These are phyloP conservation scores for Actinemys pallida DNA, from an alignment of 2,113 vertebrate species.

Conservation along the genomic window DNA sequence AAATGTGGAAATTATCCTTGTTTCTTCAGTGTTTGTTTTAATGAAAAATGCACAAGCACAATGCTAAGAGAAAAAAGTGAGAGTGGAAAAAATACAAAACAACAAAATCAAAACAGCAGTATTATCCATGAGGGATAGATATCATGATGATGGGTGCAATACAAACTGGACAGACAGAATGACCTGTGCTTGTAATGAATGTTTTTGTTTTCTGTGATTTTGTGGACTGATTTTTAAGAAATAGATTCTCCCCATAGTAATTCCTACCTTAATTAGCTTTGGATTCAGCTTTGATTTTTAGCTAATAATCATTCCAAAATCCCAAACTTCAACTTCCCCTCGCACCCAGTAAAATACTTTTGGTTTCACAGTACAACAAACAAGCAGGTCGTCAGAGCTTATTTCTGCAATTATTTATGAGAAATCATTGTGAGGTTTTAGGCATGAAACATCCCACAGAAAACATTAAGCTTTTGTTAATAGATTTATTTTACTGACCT, in stretches of 20 bases:
- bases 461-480: constrained; percentile 56
- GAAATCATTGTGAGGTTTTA: background rate
- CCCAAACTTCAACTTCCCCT: background rate
- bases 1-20: rapidly evolving
- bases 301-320: background rate
- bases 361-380: background rate
- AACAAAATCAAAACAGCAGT: background rate
- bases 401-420: background rate
- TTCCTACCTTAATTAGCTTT: background rate
- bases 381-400: background rate
- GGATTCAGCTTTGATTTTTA: background rate
- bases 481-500: constrained; percentile 62
- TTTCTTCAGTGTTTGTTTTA: background rate
- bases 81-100: background rate
- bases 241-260: background rate
- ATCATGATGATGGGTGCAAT: background rate
- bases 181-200: background rate
- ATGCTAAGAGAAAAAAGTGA: background rate
- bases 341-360: background rate
- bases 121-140: background rate
- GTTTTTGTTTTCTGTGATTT: background rate
- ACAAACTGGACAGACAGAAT: background rate
- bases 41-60: background rate
- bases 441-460: background rate
- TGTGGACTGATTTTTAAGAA: background rate